Evolutionary conservation across 2,113 vertebrate species (phyloP).

Genomic region (Amazona guildingii): DNA sequence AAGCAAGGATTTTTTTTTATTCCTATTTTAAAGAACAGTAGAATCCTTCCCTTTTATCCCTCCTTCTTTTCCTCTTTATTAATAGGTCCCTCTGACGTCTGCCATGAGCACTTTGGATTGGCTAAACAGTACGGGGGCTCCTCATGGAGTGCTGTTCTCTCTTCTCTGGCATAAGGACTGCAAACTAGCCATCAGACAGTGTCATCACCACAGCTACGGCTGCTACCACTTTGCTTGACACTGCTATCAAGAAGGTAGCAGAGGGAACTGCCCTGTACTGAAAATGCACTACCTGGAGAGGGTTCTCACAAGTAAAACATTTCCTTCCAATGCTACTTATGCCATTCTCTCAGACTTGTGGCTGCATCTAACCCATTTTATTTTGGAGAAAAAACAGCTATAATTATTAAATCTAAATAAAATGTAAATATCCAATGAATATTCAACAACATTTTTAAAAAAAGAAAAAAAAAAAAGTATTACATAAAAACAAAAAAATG

Average conservation of each 20-base stretch:
- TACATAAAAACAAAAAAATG: neutral
- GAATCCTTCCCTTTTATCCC: neutral
- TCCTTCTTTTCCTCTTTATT: neutral
- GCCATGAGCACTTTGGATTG: neutral
- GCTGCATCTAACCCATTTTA: neutral
- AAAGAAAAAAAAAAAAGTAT: neutral
- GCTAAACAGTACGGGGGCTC: neutral
- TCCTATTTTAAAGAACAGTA: neutral
- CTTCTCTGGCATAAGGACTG: neutral
- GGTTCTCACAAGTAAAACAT: neutral
- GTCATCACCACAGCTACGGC: neutral
- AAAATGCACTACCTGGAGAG: neutral
- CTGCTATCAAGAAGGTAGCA: neutral
- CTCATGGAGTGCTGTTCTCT: neutral
- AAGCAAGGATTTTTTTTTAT: neutral
- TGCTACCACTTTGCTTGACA: neutral
- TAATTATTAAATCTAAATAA: neutral
- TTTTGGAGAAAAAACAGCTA: neutral
- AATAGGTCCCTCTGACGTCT: neutral
- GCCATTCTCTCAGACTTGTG: neutral
- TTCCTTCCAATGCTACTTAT: neutral
- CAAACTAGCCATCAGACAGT: neutral
- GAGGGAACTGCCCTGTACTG: fast-evolving
- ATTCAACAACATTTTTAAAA: neutral
- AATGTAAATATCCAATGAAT: neutral